Evolutionary conservation across 2,797 vertebrate genomes (phyloP).

Genomic region (Myoxocephalus aenaeus): DNA sequence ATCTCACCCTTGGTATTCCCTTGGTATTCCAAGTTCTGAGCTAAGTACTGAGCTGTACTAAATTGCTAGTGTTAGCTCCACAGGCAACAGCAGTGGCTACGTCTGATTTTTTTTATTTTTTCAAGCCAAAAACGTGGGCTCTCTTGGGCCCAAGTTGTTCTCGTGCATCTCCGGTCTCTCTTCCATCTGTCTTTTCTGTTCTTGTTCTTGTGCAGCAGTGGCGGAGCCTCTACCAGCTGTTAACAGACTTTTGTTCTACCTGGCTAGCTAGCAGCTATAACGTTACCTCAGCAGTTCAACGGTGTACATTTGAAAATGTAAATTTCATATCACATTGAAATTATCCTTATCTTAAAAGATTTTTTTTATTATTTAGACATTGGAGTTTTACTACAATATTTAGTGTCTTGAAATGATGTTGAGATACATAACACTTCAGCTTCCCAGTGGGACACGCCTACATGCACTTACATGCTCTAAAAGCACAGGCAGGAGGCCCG

Average conservation of each 20-base stretch:
- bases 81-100: too few species aligned
- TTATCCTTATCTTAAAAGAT: neutral
- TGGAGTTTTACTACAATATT: neutral
- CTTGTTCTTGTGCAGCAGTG: neutral
- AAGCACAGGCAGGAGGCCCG: neutral
- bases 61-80: too few species aligned
- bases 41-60: too few species aligned
- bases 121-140: too few species aligned
- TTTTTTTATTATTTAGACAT: neutral
- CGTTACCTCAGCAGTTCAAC: neutral
- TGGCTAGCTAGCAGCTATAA: neutral
- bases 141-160: neutral
- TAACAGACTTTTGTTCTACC: neutral
- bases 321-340: neutral
- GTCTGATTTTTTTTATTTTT: too few species aligned
- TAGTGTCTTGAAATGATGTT: slow-evolving; percentile 3
- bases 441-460: neutral
- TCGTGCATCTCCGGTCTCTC: neutral
- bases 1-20: too few species aligned
- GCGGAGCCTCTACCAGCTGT: neutral
- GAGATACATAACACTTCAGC: neutral
- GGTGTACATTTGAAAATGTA: neutral
- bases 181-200: neutral
- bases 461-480: neutral
- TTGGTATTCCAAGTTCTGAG: neutral